Conservation (phyloP, 92 coral and sea anemone species). For the Anthopleura xanthogrammica region DNA sequence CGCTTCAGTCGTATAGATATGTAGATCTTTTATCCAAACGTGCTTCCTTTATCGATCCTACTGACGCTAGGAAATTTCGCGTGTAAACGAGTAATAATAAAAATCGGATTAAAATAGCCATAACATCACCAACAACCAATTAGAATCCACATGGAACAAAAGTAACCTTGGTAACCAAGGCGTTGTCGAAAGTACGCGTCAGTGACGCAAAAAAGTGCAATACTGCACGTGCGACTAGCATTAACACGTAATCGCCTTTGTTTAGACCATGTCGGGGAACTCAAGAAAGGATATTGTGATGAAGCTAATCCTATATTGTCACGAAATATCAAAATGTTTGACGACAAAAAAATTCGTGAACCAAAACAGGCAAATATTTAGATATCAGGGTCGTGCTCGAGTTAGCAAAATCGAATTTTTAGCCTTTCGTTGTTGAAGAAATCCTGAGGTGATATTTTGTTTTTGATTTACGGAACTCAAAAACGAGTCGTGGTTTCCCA, state of each 20-base stretch:
- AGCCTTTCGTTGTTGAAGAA: too few species aligned
- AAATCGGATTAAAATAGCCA: slow-evolving; percentile 56
- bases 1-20: not conserved
- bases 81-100: slow-evolving; percentile 43
- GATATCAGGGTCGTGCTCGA: too few species aligned
- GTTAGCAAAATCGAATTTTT: too few species aligned
- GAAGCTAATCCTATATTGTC: not conserved
- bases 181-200: slow-evolving; percentile 58
- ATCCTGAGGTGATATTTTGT: too few species aligned
- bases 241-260: slow-evolving; percentile 6
- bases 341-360: too few species aligned
- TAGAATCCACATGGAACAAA: slow-evolving; percentile 48
- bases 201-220: slow-evolving; percentile 46
- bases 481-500: too few species aligned
- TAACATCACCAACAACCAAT: slow-evolving; percentile 67
- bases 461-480: too few species aligned
- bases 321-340: not conserved
- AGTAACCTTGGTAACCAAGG: slow-evolving; percentile 69
- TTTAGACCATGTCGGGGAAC: not conserved
- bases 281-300: not conserved
- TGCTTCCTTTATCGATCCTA: slow-evolving; percentile 8
- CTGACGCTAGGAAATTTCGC: slow-evolving; percentile 37
- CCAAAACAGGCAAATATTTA: too few species aligned
- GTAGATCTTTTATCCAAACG: not conserved
- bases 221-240: slow-evolving; percentile 8